Percentiles rank a stretch among this genome's conserved stretches.
These are phyloP conservation scores for Myopa testacea DNA, from an alignment of 2,888 invertebrate genomes.

Conservation along the genomic window DNA sequence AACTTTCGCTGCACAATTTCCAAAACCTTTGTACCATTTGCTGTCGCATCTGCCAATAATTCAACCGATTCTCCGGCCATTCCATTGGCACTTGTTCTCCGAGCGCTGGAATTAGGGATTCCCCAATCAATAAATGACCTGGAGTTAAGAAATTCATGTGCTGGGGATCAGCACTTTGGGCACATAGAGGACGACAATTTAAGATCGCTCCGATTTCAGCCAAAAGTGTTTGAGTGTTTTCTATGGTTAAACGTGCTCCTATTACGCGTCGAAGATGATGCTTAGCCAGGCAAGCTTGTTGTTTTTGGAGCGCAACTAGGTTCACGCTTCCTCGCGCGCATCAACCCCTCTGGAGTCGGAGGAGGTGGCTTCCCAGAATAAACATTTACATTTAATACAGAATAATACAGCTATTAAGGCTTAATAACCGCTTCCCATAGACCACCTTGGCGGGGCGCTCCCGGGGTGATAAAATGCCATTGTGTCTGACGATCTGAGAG, in stretches of 20 bases:
- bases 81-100: conserved; percentile 32
- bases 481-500: conserved; percentile 21
- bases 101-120: conserved; percentile 31
- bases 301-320: too few species aligned
- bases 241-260: conserved; percentile 11
- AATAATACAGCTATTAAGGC: too few species aligned
- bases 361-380: too few species aligned
- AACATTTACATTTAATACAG: too few species aligned
- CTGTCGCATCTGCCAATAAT: too few species aligned
- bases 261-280: conserved; percentile 13
- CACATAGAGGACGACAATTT: conserved; percentile 37
- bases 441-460: not conserved
- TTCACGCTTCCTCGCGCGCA: too few species aligned
- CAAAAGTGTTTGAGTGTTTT: conserved; percentile 40
- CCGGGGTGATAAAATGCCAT: conserved; percentile 49
- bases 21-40: too few species aligned
- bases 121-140: conserved; percentile 35
- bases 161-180: conserved; percentile 29
- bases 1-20: too few species aligned
- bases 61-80: too few species aligned
- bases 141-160: conserved; percentile 31
- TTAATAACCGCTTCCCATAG: not conserved
- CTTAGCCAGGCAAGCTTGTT: too few species aligned
- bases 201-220: conserved; percentile 49
- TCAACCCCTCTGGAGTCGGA: not conserved